phyloP scores from a whole-genome alignment of 2,113 vertebrate species.

The Talpa occidentalis region DNA sequence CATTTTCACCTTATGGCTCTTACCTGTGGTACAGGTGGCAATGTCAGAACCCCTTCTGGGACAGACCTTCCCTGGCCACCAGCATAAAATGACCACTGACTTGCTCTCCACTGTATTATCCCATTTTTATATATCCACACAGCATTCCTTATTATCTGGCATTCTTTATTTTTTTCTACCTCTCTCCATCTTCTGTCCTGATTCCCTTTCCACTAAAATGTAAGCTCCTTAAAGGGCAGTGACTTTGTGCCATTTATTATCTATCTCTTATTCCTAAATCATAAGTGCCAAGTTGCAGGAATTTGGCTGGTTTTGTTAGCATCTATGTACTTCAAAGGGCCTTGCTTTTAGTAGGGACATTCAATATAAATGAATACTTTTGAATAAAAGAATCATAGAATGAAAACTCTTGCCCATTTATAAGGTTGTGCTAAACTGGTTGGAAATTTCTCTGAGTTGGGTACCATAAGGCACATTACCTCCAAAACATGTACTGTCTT shows the following conservation, averaged over 20 bases:
- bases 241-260: not conserved
- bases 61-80: not conserved
- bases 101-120: not conserved
- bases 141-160: not conserved
- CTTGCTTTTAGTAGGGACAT: not conserved
- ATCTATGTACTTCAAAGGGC: not conserved
- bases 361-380: not conserved
- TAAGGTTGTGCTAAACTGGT: not conserved
- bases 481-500: not conserved
- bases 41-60: not conserved
- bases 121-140: not conserved
- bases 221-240: not conserved
- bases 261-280: not conserved
- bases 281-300: not conserved
- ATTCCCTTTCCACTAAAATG: not conserved
- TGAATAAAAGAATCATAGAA: not conserved
- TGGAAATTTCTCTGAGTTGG: not conserved
- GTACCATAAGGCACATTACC: not conserved
- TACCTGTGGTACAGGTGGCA: not conserved
- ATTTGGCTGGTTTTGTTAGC: slow-evolving; percentile 2
- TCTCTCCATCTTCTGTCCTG: not conserved
- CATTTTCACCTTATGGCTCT: not conserved
- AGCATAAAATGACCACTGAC: not conserved
- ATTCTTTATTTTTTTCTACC: not conserved
- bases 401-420: not conserved